Base-by-base conservation (phyloP, 2,888 invertebrate genomes). In the Phyllotreta striolata region DNA sequence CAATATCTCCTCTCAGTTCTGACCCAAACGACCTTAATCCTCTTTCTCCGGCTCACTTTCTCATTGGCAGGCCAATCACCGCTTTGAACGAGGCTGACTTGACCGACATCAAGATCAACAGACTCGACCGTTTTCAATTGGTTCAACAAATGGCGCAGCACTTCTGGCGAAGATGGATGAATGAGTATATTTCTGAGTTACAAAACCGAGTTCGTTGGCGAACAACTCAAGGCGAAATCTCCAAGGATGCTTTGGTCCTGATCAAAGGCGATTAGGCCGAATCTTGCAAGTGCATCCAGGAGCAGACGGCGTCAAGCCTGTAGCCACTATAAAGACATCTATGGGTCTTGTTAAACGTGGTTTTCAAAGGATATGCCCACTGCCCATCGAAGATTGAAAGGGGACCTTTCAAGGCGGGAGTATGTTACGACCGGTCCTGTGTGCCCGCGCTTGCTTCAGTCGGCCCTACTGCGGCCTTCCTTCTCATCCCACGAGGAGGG, bases 151-250 rank as follows among this genome's bases (percentile, higher is more conserved):
- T n/a, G n/a, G n/a, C n/a, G n/a, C n/a, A n/a, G 8, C 60, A 70
- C 37, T 67, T 62, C 8, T 73, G 52, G 73, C 68, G 49, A 58
- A 52, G 57, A 9, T 71, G 66, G 73, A 55, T 38, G 5, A 44
- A 40, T n/a, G 73, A 76, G n/a, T 75, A 73, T 7, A 43, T 75
- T 1, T 40, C 67, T 5, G 60, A 55, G 24, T 64, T 73, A 0
- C 70, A 73, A 46, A n/a, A n/a, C n/a, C n/a, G n/a, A n/a, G n/a
- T n/a, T n/a, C n/a, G n/a, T n/a, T n/a, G n/a, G n/a, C n/a, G n/a
- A n/a, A n/a, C n/a, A n/a, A n/a, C n/a, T n/a, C n/a, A n/a, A n/a
- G n/a, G n/a, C n/a, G n/a, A n/a, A n/a, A n/a, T n/a, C n/a, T n/a
- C 65, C 66, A 2, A 41, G 70, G 0, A 61, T 64, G 0, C 70